phyloP scores from a whole-genome alignment of 2,888 invertebrate genomes.

The Ecdyonurus torrentis region DNA sequence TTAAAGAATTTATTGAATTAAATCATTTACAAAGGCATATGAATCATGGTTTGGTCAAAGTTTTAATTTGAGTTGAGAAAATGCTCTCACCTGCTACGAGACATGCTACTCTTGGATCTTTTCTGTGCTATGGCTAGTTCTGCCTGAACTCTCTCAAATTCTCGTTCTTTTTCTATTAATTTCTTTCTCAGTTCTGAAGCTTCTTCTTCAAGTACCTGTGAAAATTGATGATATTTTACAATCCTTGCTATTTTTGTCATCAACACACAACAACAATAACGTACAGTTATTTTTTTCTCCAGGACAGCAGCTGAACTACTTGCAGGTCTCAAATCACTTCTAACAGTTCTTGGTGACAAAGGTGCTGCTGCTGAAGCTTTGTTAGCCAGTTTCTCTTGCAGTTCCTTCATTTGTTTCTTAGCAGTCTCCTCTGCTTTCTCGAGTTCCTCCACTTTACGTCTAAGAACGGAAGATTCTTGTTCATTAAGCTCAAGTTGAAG shows the following conservation, averaged over 20 bases:
- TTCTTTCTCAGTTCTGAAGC: constrained; percentile 54
- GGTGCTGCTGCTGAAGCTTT: constrained; percentile 24
- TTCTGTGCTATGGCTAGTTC: constrained; percentile 47
- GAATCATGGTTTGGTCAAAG: too few species aligned
- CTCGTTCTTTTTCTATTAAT: constrained; percentile 65
- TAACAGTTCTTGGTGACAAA: constrained; percentile 14
- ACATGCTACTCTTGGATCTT: constrained; percentile 40
- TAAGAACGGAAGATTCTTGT: constrained; percentile 70
- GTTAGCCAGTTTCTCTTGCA: constrained; percentile 49
- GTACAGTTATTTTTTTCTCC: background rate
- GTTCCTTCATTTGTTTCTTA: constrained; percentile 56
- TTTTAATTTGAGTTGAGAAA: background rate
- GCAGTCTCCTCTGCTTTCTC: constrained; percentile 61
- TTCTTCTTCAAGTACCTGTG: constrained; percentile 51
- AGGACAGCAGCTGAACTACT: background rate
- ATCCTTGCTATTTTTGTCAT: background rate
- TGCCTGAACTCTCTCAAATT: constrained; percentile 56
- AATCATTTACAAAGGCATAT: too few species aligned
- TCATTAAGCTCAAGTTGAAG: constrained; percentile 76
- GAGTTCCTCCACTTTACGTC: constrained; percentile 67
- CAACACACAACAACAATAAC: background rate
- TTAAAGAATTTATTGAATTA: too few species aligned
- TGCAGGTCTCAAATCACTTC: constrained; percentile 35
- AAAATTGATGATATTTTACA: too few species aligned
- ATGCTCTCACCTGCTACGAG: constrained; percentile 42